Base-by-base conservation (phyloP, 2,113 vertebrate genomes). In the Sorex fumeus region DNA sequence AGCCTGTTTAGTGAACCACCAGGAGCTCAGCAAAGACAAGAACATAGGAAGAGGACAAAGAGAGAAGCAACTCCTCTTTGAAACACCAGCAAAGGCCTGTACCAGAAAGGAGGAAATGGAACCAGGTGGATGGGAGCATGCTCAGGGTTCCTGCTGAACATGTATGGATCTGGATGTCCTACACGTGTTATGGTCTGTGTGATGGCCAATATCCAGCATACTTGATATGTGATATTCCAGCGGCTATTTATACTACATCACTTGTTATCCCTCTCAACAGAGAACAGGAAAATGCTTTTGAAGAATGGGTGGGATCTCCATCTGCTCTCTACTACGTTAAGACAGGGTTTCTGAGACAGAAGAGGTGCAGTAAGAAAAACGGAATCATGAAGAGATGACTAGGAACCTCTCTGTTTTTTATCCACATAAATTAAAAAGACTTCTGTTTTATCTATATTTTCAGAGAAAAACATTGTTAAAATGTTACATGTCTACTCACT, bases 401-500 rank as follows among this genome's bases (percentile, higher is more conserved):
- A 79, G 10, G 11, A 34, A 8, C 19, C 47, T 30, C n/a, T 11
- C 13, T 9, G 1, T n/a, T 32, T n/a, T 62, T 67, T 78, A 53
- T 25, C 53, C 40, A 16, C 45, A n/a, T 34, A 50, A 7, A 50
- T 50, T 60, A 50, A 50, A 13, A 10, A 50, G 13, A 50, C 6
- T 10, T 50, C 6, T 47, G 11, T 50, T 84, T 57, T 43, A 76
- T 62, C 3, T 19, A 62, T 23, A 15, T 62, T 50, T 50, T 50
- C 60, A 15, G 6, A 23, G 9, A 62, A 18, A 70, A 34, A 32
- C n/a, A 30, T 69, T 28, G n/a, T 32, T 72, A 88, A 84, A 43
- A 67, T 76, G 75, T 53, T 75, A 81, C 78, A 87, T 76, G n/a
- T 6, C 19, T n/a, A 18, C 27, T 84, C 75, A 40, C 32, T 69